phyloP scores from a whole-genome alignment of 2,888 invertebrate species.

The Cantharis rufa region DNA sequence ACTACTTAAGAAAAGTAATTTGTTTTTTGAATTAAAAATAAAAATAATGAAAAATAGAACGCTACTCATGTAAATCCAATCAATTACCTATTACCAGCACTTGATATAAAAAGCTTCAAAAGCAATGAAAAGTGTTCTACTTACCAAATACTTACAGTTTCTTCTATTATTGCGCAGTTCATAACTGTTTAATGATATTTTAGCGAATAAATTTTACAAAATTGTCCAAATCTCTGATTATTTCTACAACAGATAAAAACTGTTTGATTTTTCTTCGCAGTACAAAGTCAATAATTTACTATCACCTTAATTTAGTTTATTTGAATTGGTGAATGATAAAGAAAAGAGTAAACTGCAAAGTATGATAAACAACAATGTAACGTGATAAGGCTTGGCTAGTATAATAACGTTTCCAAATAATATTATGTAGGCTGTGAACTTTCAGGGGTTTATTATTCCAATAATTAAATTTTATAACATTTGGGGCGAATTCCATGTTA shows the following conservation, averaged over 20 bases:
- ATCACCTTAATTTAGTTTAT: not conserved
- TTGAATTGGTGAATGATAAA: not conserved
- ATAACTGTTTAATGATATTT: not conserved
- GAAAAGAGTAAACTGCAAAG: not conserved
- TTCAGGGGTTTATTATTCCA: not conserved
- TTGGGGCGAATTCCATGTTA: too few relatives aligned
- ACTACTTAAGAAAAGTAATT: not conserved
- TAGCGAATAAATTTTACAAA: not conserved
- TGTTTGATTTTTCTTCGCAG: not conserved
- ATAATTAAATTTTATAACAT: not conserved
- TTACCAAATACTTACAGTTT: not conserved
- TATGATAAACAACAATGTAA: not conserved
- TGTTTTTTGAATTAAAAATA: not conserved
- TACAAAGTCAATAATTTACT: not conserved
- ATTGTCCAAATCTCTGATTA: not conserved
- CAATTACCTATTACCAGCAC: not conserved
- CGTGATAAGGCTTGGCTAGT: not conserved
- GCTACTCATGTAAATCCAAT: not conserved
- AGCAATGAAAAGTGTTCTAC: constrained; percentile 4
- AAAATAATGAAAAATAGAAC: not conserved
- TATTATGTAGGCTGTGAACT: not conserved
- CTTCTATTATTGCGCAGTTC: not conserved
- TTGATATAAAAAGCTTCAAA: not conserved
- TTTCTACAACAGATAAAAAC: not conserved
- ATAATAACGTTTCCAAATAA: not conserved